Evolutionary conservation across 2,797 vertebrate species (phyloP), one percentile per base, ranked within the genome.

Genomic region (Cirrhinus mrigala): DNA sequence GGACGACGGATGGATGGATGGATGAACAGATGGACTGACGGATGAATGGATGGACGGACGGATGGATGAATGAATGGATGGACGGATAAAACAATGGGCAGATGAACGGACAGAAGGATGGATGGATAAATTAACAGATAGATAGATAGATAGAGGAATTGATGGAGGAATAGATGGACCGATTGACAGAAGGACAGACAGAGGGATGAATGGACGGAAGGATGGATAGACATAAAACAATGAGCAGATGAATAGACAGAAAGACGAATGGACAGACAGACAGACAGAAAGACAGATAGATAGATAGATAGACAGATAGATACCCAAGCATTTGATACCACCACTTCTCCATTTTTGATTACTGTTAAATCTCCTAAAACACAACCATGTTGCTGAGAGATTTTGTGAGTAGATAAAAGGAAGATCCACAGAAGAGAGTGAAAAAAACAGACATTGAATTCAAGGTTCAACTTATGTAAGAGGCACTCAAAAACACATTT

Each of bases 401-500:
- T 12, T 56, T 74, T 74, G 71, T 58, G 33, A 54, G 4, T 58
- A 58, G 7, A 24, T 60, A 14, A 71, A 73, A 15, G 16, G 20
- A 48, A 50, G 24, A 50, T n/a, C 11, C 18, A 37, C 15, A 8
- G 37, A 71, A 7, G 9, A 56, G 54, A 82, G 69, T 73, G 18
- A 60, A 46, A 81, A 54, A 58, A 40, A 40, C 20, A 37, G 33
- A 29, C 24, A 20, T 64, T 50, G 18, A 64, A 50, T 71, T 82
- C 56, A 82, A 50, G 56, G 69, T 48, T 82, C 50, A 3, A 1
- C 80, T 82, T 62, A 22, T 69, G 73, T 60, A 82, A 82, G 80
- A 71, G 80, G 11, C 18, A 73, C 68, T 73, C 54, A 27, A 56
- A 46, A 77, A 77, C 2, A 18, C 14, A 16, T 48, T 48, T 71